A percentile compares a stretch with the other conserved stretches of the same genome.
Conservation (phyloP, 2,113 vertebrate species). For the Myxocyprinus asiaticus region DNA sequence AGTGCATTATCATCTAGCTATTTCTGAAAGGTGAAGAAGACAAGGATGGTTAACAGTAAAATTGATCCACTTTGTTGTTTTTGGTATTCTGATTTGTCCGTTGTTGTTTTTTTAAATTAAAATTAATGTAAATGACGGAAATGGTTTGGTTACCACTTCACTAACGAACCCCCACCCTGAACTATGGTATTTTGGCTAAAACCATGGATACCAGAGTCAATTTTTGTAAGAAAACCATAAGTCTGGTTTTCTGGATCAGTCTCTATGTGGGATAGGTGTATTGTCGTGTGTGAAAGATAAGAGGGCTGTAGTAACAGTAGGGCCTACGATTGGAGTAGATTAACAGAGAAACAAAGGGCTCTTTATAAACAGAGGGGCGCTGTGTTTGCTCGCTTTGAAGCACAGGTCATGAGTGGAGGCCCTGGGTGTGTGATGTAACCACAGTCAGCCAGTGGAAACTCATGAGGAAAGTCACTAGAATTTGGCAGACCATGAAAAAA, state of each 20-base stretch:
- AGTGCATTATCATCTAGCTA: no score
- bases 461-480: constrained; percentile 32
- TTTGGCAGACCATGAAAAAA: constrained; percentile 23
- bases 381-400: constrained; percentile 53
- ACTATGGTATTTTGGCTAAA: not conserved
- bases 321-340: constrained; percentile 41
- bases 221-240: not conserved
- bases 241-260: not conserved
- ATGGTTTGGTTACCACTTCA: no score
- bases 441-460: constrained; percentile 40
- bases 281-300: not conserved
- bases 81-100: no score
- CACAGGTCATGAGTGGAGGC: constrained; percentile 45
- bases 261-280: not conserved
- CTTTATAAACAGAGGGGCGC: constrained; percentile 43
- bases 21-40: no score
- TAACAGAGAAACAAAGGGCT: constrained; percentile 50
- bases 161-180: not conserved
- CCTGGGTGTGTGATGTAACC: constrained; percentile 41
- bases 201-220: not conserved
- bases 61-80: no score
- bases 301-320: constrained; percentile 52
- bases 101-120: no score
- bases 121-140: no score
- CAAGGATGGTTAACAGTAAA: no score